Conservation (phyloP, 2,113 vertebrate genomes). For the Jaculus jaculus region DNA sequence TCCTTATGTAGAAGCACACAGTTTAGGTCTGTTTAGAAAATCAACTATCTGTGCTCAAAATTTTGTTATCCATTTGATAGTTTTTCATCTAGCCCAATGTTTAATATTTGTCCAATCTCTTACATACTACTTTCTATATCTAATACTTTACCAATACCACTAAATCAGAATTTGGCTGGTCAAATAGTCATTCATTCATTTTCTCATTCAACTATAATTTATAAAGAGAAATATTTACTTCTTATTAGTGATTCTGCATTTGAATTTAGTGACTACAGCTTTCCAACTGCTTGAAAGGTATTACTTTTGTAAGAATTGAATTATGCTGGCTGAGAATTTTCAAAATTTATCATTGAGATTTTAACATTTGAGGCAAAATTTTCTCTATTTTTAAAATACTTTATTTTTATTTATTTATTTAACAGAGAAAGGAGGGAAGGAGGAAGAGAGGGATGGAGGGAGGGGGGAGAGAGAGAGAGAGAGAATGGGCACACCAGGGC, state of each 20-base stretch:
- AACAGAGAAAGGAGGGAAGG: too few species aligned
- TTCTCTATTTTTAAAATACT: constrained; percentile 10
- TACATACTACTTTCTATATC: constrained; percentile 4
- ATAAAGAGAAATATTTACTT: not conserved
- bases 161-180: not conserved
- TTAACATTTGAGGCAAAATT: constrained; percentile 37
- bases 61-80: not conserved
- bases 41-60: not conserved
- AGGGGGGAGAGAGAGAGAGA: too few species aligned
- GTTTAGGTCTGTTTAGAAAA: not conserved
- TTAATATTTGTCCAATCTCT: constrained; percentile 18
- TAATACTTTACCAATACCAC: not conserved
- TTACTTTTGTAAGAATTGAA: not conserved
- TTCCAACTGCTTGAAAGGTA: not conserved
- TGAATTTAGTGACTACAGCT: constrained; percentile 8
- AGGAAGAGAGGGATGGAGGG: too few species aligned
- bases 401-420: too few species aligned
- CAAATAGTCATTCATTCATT: not conserved
- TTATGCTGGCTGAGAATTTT: constrained; percentile 9
- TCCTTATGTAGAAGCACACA: constrained; percentile 33
- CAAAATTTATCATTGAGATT: not conserved
- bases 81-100: constrained; percentile 13
- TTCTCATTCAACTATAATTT: not conserved
- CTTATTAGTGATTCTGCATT: not conserved
- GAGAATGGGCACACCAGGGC: too few species aligned